These are phyloP conservation scores for Choristoneura fumiferana DNA, from an alignment of 1,140 invertebrate species.

Conservation along the genomic window DNA sequence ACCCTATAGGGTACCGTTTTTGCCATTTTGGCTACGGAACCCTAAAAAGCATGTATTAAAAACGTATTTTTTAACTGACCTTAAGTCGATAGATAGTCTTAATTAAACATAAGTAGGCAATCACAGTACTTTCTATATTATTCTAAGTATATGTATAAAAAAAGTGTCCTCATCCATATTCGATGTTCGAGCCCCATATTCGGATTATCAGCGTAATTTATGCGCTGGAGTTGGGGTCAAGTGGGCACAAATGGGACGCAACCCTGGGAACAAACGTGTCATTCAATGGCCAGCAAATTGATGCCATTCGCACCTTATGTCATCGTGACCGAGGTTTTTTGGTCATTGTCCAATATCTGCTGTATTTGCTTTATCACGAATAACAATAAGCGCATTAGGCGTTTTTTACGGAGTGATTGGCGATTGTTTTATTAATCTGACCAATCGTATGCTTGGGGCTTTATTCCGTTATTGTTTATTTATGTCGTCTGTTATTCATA, in stretches of 20 bases:
- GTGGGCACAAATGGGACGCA: conserved; percentile 44
- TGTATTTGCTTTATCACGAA: conserved; percentile 33
- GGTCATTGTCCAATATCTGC: conserved; percentile 24
- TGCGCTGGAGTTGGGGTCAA: conserved; percentile 59
- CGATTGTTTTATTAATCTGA: conserved; percentile 15
- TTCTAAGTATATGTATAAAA: conserved; percentile 22
- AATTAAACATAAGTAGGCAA: no score
- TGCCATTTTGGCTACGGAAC: no score
- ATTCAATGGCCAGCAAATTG: conserved; percentile 64
- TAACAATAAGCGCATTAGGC: conserved; percentile 49
- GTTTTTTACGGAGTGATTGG: conserved; percentile 11
- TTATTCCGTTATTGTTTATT: no score
- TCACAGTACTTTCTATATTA: no score
- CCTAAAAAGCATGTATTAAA: no score
- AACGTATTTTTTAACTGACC: no score
- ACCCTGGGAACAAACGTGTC: neutral
- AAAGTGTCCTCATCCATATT: conserved; percentile 27
- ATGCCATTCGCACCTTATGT: conserved; percentile 70
- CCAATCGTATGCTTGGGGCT: neutral
- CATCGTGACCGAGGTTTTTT: conserved; percentile 45
- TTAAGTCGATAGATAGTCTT: no score
- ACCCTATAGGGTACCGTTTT: no score
- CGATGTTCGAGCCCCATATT: conserved; percentile 30
- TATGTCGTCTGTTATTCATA: no score
- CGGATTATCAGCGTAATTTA: conserved; percentile 72